Percentiles rank a stretch among this genome's conserved stretches.
Evolutionary conservation across 2,888 invertebrate genomes (phyloP).

Genomic region (Chrysina gloriosa): DNA sequence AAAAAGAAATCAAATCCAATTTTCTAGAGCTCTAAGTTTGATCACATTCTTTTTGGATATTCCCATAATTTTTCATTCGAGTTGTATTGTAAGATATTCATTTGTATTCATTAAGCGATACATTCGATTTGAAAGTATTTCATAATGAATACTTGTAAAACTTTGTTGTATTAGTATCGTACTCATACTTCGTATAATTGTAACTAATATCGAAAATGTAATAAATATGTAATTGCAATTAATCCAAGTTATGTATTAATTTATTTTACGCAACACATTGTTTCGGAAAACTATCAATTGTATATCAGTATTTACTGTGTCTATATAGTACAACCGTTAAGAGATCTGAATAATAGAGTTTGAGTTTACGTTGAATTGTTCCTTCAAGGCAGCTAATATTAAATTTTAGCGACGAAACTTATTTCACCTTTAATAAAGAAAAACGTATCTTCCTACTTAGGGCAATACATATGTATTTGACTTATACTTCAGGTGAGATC

Average conservation of each 20-base stretch:
- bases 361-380: slow-evolving; percentile 17
- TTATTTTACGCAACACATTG: slow-evolving; percentile 19
- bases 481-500: no score
- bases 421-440: neutral
- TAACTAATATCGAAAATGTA: slow-evolving; percentile 11
- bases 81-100: neutral
- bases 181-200: slow-evolving; percentile 24
- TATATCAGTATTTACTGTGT: slow-evolving; percentile 28
- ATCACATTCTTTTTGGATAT: neutral
- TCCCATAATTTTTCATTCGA: neutral
- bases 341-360: slow-evolving; percentile 15
- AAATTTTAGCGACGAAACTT: no score
- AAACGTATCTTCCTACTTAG: neutral
- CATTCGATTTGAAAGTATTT: neutral
- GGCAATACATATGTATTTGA: no score
- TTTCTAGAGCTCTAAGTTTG: no score
- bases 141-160: slow-evolving; percentile 23
- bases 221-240: slow-evolving; percentile 19
- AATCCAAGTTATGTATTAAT: slow-evolving; percentile 16
- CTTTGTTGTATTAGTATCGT: slow-evolving; percentile 28
- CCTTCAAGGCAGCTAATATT: slow-evolving; percentile 1
- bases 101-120: slow-evolving; percentile 27
- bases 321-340: slow-evolving; percentile 21
- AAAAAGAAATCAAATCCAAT: no score
- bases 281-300: slow-evolving; percentile 16